A percentile compares a stretch with the other conserved stretches of the same genome.
phyloP scores from a whole-genome alignment of 2,797 vertebrate species.

The Muscicapa striata region DNA sequence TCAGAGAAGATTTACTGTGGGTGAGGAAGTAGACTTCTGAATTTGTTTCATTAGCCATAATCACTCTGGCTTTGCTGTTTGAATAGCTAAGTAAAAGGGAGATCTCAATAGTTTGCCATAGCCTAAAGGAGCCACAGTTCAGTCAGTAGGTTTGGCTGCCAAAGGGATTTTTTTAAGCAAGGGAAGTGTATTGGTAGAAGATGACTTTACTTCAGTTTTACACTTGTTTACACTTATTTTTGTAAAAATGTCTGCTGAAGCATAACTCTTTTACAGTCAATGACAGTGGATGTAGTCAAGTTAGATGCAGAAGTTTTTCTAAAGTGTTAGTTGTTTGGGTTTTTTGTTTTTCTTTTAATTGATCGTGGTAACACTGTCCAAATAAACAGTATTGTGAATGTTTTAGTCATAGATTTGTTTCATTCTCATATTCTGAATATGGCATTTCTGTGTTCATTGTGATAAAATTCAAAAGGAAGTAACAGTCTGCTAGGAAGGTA shows the following conservation, averaged over 20 bases:
- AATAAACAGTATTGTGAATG: background rate
- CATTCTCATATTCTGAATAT: background rate
- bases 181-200: background rate
- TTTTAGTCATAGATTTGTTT: background rate
- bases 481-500: background rate
- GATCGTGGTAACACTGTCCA: background rate
- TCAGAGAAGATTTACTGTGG: background rate
- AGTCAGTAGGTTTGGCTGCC: background rate
- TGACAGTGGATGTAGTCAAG: background rate
- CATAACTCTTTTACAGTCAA: background rate
- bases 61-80: background rate
- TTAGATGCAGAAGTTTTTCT: background rate
- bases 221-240: fast-evolving
- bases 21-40: background rate
- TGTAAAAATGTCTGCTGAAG: background rate
- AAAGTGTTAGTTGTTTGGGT: background rate
- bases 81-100: background rate
- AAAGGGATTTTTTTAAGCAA: background rate
- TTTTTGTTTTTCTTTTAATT: background rate
- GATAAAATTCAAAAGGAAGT: conserved; percentile 9
- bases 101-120: background rate
- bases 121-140: background rate
- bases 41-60: background rate
- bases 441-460: background rate
- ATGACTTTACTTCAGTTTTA: background rate